Evolutionary conservation across 1,140 invertebrate species (phyloP), one percentile per base, ranked within the genome.

Genomic region (Araneus ventricosus): DNA sequence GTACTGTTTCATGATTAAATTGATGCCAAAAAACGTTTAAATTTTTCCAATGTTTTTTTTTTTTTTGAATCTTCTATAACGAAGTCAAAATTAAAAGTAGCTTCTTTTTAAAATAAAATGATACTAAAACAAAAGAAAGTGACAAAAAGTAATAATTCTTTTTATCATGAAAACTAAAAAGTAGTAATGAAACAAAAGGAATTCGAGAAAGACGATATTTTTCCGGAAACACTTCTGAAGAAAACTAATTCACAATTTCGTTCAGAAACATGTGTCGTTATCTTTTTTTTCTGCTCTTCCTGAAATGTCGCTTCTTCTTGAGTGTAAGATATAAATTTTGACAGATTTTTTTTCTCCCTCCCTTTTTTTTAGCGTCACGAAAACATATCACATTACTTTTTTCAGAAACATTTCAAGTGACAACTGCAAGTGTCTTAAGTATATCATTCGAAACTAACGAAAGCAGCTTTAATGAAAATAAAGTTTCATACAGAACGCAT

Each of bases 211-310:
- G 7, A 67, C 14, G 10, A 30, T 30, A 67, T 67, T 67, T 63
- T 67, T 75, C 30, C 34, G 70, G 34, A 75, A 75, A 45, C 7
- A 82, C 6, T 41, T 82, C 4, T n/a, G 39, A 82, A 41, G 8
- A 82, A 82, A 82, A 41, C 37, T 45, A 82, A 82, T 82, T 52
- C 80, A n/a, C 80, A 82, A 4, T 14, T 82, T 27, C 80, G n/a
- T 82, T 82, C 24, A 82, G 27, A 45, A 82, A 82, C 80, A 82
- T 39, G 24, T 82, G 39, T 24, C 24, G 24, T 14, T 4, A 52
- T 52, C n/a, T 82, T 45, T 45, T 27, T 45, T 14, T 79, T 2
- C 2, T 34, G 37, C 39, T 34, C 34, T 75, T 75, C n/a, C n/a
- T 63, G n/a, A 75, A 75, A 37, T 37, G 30, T 17, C 30, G 70